Conservation (phyloP, 92 coral and sea anemone species). For the Actinernus sp. region DNA sequence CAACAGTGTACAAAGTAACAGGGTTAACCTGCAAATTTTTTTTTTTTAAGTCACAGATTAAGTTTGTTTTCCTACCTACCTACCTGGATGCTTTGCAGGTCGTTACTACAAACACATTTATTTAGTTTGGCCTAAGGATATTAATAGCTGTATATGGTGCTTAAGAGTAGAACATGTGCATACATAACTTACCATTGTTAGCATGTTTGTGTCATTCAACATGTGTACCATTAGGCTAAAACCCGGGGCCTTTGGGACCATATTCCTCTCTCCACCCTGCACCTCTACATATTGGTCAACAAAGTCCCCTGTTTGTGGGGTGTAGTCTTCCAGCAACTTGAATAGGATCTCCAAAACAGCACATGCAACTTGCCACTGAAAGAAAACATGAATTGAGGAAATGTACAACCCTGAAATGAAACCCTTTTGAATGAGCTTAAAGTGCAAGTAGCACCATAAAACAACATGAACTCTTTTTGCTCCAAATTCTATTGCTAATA, state of each 20-base stretch:
- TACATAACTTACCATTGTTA: constrained; percentile 77
- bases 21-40: too few relatives aligned
- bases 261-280: constrained; percentile 78
- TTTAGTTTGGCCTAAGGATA: too few relatives aligned
- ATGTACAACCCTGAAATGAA: too few relatives aligned
- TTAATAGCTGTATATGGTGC: too few relatives aligned
- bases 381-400: background rate
- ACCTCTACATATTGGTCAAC: constrained; percentile 83
- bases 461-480: too few relatives aligned
- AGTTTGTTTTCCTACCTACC: background rate
- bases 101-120: background rate
- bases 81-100: background rate
- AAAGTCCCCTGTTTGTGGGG: constrained; percentile 89
- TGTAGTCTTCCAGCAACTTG: constrained; percentile 85
- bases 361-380: constrained; percentile 96
- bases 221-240: constrained; percentile 92
- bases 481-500: too few relatives aligned
- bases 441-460: too few relatives aligned
- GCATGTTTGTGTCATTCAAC: constrained; percentile 91
- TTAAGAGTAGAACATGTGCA: background rate
- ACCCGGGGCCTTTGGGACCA: constrained; percentile 94
- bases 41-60: background rate
- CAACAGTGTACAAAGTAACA: background rate
- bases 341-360: constrained; percentile 83
- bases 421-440: too few relatives aligned